Evolutionary conservation across 2,113 vertebrate genomes (phyloP).

Genomic region (Hyperopisus bebe): DNA sequence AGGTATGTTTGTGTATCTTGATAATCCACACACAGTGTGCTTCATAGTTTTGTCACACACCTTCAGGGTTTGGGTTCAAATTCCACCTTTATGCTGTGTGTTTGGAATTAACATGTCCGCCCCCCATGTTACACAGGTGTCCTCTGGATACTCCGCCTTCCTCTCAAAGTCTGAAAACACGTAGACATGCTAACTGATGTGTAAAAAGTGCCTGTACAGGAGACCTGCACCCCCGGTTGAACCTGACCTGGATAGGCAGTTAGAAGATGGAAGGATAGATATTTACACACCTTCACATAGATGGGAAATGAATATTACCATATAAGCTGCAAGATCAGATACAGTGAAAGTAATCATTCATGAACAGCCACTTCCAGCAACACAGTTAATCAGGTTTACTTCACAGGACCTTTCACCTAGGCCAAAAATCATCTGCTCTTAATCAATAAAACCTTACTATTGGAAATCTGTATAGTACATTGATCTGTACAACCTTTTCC

Average conservation of each 20-base stretch:
- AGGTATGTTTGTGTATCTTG: neutral
- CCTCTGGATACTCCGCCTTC: neutral
- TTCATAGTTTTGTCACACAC: neutral
- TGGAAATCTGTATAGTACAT: constrained; percentile 8
- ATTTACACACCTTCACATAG: neutral
- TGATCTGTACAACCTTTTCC: neutral
- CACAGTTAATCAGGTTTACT: constrained; percentile 20
- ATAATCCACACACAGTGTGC: neutral
- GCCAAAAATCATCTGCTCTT: neutral
- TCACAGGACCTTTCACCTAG: constrained; percentile 7
- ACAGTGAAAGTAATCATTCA: neutral
- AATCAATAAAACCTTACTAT: constrained; percentile 21
- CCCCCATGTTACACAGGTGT: neutral
- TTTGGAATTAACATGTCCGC: neutral
- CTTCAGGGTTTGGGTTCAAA: neutral
- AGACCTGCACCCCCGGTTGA: neutral
- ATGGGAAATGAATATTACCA: neutral
- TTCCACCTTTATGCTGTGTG: neutral
- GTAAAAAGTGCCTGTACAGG: neutral
- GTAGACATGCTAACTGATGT: neutral
- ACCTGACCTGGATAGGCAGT: neutral
- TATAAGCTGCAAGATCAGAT: neutral
- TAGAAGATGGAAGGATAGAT: neutral
- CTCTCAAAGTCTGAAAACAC: neutral
- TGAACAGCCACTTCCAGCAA: constrained; percentile 13